Evolutionary conservation across 2,888 invertebrate species (phyloP).

Genomic region (Conistra vaccinii): DNA sequence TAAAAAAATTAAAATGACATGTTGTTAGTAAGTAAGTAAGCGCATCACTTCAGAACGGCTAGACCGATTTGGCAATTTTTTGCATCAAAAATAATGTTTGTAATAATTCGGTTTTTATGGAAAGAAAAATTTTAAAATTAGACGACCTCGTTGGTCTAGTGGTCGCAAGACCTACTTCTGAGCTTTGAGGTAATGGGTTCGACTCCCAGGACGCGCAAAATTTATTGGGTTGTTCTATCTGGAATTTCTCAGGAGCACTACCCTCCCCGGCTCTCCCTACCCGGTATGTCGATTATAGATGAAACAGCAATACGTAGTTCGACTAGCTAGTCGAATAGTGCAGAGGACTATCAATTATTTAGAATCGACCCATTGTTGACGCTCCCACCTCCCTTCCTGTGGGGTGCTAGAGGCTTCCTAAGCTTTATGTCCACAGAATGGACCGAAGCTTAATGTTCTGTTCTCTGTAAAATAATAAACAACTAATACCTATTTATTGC

Average conservation of each 20-base stretch:
- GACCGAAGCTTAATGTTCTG: too few relatives aligned
- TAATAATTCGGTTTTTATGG: not conserved
- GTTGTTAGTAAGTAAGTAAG: not conserved
- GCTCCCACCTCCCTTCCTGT: not conserved
- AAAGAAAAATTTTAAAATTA: not conserved
- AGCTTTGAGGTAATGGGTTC: too few relatives aligned
- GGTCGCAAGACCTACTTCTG: too few relatives aligned
- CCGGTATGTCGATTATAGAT: not conserved
- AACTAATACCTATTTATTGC: not conserved
- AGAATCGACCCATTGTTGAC: constrained; percentile 3
- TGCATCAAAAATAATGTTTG: too few relatives aligned
- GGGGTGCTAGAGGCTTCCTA: not conserved
- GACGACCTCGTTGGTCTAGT: too few relatives aligned
- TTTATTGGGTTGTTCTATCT: too few relatives aligned
- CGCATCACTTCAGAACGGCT: not conserved
- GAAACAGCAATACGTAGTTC: not conserved
- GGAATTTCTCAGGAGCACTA: too few relatives aligned
- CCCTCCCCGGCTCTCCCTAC: too few relatives aligned
- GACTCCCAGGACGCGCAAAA: too few relatives aligned
- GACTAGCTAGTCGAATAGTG: constrained; percentile 1
- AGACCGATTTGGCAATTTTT: too few relatives aligned
- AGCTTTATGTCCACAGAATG: not conserved
- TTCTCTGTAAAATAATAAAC: not conserved
- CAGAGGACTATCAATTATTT: constrained; percentile 30
- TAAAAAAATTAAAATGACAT: not conserved